A percentile compares a stretch with the other conserved stretches of the same genome.
Conservation (phyloP, 2,113 vertebrate genomes). For the Bufo bufo region DNA sequence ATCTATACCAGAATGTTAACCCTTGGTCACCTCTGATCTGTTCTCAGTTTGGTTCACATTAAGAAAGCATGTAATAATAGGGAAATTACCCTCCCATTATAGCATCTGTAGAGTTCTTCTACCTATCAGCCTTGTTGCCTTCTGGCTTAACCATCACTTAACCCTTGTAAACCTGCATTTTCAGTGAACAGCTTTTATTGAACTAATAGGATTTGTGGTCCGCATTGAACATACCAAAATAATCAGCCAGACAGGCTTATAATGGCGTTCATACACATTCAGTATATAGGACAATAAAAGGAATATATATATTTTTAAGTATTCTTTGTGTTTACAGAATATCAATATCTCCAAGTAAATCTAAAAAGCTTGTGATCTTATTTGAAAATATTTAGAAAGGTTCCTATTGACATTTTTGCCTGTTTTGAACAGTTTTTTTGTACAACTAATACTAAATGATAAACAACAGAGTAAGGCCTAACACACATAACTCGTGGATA, state of each 20-base stretch:
- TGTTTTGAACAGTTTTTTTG: too few species aligned
- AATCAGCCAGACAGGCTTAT: background rate
- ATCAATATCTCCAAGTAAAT: too few species aligned
- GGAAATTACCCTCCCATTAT: slow-evolving; percentile 6
- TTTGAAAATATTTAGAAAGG: too few species aligned
- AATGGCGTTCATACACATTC: background rate
- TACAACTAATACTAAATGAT: too few species aligned
- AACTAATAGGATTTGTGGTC: slow-evolving; percentile 25
- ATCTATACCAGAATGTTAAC: slow-evolving; percentile 28
- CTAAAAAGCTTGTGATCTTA: too few species aligned
- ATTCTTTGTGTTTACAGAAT: background rate
- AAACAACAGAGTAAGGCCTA: too few species aligned
- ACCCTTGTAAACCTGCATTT: background rate
- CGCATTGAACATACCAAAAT: background rate
- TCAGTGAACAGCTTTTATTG: background rate
- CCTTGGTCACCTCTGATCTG: slow-evolving; percentile 29
- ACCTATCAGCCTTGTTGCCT: background rate
- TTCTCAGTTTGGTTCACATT: slow-evolving; percentile 27
- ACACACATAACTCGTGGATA: too few species aligned
- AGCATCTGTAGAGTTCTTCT: background rate
- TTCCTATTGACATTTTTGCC: too few species aligned
- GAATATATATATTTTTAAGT: background rate
- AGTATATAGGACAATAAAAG: background rate
- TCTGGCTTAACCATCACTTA: slow-evolving; percentile 3
- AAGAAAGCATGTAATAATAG: slow-evolving; percentile 21